phyloP scores from a whole-genome alignment of 2,113 vertebrate species.

The Notarius lentiginosus region DNA sequence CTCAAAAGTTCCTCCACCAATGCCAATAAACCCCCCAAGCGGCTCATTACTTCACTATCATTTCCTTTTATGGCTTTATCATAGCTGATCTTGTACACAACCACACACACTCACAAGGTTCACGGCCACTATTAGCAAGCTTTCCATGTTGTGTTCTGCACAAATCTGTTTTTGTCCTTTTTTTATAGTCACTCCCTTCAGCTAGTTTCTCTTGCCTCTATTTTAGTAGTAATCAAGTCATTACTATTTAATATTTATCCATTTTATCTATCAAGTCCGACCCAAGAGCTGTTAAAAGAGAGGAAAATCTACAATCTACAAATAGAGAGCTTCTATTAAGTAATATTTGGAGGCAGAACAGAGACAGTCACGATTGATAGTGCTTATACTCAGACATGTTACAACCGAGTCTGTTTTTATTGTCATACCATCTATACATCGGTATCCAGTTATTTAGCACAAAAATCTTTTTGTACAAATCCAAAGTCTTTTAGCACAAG shows the following conservation, averaged over 20 bases:
- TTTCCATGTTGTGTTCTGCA: background rate
- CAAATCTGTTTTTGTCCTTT: background rate
- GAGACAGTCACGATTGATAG: background rate
- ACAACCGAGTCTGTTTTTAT: background rate
- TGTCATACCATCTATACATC: background rate
- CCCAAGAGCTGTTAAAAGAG: background rate
- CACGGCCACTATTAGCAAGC: background rate
- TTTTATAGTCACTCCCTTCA: background rate
- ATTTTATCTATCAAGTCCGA: background rate
- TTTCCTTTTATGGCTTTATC: slow-evolving; percentile 23
- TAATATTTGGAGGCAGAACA: background rate
- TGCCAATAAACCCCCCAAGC: slow-evolving; percentile 15
- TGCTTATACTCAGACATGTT: background rate
- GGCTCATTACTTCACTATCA: background rate
- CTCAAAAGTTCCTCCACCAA: background rate
- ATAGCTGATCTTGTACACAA: slow-evolving; percentile 17
- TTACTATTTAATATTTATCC: background rate
- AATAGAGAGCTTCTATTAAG: background rate
- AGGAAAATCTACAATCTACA: background rate
- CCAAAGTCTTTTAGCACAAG: too few species aligned
- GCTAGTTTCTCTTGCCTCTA: background rate
- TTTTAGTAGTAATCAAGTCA: background rate
- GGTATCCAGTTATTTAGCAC: too few species aligned
- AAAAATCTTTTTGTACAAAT: too few species aligned
- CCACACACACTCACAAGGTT: background rate